Evolutionary conservation across 1,140 invertebrate genomes (phyloP), one percentile per base, ranked within the genome.

Genomic region (Drosophila orena): DNA sequence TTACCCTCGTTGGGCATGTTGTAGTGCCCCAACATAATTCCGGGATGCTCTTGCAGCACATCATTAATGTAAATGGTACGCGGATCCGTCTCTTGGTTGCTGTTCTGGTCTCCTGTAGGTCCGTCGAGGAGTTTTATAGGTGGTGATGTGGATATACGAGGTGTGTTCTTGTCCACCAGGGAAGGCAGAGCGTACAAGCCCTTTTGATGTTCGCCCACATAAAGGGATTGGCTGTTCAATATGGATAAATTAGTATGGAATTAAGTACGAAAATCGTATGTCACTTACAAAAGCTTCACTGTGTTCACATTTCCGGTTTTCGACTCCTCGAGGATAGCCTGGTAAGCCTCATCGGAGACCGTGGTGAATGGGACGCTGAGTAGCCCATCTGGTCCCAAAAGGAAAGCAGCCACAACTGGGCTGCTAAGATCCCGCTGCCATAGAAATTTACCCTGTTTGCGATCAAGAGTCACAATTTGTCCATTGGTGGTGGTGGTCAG

Each of bases 221-320:
- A 99, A 15, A 99, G 93, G 1, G 97, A 98, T 55, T 97, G 97
- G 77, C 97, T 98, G n/a, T n/a, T n/a, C n/a, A n/a, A n/a, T n/a
- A n/a, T n/a, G n/a, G n/a, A n/a, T n/a, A n/a, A n/a, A n/a, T 57
- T 46, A 7, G 15, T 49, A 47, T 2, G 14, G 30, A 94, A 94
- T 94, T 93, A 4, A 11, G 4, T 11, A 34, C 4, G n/a, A 3
- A 24, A 8, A 15, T 14, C 27, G 2, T 30, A 34, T 44, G 75
- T 8, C 1, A 94, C 95, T 95, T 93, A 97, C 96, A 95, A 96
- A 75, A 97, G 93, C 91, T 96, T 95, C 56, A 96, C 95, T 78
- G 96, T 95, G 50, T 94, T 95, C 12, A 95, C 94, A 85, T 94
- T 94, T 20, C 94, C 90, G 2, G 92, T 93, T 12, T 93, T 93